Evolutionary conservation across 1,140 invertebrate species (phyloP).

Genomic region (Telenomus remus): DNA sequence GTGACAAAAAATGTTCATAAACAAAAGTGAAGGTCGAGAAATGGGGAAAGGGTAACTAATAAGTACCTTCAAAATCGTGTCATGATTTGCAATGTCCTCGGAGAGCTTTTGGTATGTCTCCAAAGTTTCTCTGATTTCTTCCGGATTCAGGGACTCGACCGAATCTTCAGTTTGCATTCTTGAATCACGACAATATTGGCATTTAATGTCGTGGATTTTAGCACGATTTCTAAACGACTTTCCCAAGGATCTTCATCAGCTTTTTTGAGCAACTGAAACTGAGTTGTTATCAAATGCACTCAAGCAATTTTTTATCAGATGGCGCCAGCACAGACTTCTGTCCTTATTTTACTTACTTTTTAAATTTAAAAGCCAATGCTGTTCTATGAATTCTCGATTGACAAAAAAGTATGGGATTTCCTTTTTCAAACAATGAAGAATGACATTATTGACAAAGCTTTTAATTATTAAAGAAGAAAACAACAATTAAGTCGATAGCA

Average conservation of each 20-base stretch:
- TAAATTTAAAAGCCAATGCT: too few species aligned
- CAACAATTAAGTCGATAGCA: too few species aligned
- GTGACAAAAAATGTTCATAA: constrained; percentile 1
- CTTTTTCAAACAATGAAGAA: too few species aligned
- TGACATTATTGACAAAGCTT: too few species aligned
- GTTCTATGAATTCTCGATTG: too few species aligned
- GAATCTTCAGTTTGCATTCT: constrained; percentile 68
- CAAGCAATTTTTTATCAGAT: constrained; percentile 18
- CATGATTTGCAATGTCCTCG: constrained; percentile 70
- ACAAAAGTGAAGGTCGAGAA: too few species aligned
- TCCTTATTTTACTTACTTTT: background rate
- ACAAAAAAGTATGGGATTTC: too few species aligned
- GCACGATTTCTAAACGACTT: constrained; percentile 16
- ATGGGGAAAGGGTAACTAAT: too few species aligned
- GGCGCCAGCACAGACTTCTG: constrained; percentile 13
- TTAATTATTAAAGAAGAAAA: too few species aligned
- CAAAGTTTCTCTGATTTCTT: constrained; percentile 68
- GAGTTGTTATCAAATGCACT: constrained; percentile 37
- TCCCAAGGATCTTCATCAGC: constrained; percentile 6
- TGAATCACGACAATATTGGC: constrained; percentile 53
- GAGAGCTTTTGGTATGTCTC: constrained; percentile 72
- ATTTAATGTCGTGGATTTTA: constrained; percentile 46
- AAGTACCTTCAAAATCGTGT: constrained; percentile 75
- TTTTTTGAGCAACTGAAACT: constrained; percentile 5
- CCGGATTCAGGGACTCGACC: constrained; percentile 67